Conservation (phyloP, 2,797 vertebrate genomes). For the Onychomys arenicola region DNA sequence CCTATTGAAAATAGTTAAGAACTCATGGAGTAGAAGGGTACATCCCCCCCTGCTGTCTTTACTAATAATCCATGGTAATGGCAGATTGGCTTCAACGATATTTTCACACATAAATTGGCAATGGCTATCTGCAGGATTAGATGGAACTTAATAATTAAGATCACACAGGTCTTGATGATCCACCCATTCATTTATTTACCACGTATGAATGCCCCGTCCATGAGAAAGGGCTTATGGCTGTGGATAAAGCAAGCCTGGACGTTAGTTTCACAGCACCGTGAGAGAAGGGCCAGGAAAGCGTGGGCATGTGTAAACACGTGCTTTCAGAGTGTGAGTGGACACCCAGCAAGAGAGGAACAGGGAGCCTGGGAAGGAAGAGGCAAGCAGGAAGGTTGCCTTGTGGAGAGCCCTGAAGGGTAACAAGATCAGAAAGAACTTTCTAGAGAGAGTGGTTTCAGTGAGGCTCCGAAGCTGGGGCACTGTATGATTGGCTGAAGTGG, state of each 20-base stretch:
- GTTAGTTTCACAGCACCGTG: rapidly evolving
- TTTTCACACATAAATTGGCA: not conserved
- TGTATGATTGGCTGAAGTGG: not conserved
- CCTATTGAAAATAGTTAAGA: conserved; percentile 43
- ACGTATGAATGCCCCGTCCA: not conserved
- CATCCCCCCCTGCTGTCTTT: not conserved
- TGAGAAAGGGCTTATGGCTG: not conserved
- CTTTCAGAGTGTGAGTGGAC: too few species aligned
- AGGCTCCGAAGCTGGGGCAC: not conserved
- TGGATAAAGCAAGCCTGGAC: not conserved
- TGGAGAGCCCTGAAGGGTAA: not conserved
- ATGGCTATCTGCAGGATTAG: not conserved
- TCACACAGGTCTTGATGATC: not conserved
- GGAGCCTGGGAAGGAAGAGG: not conserved
- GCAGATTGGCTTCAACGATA: not conserved
- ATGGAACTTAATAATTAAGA: not conserved
- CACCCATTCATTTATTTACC: not conserved
- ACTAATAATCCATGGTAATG: conserved; percentile 20
- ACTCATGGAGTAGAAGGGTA: not conserved
- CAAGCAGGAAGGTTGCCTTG: too few species aligned
- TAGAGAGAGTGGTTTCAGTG: not conserved
- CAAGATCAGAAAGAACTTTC: not conserved
- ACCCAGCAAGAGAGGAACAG: not conserved
- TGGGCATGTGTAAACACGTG: rapidly evolving
- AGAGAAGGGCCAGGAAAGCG: not conserved